Percentiles rank a stretch among this genome's conserved stretches.
phyloP scores from a whole-genome alignment of 2,113 vertebrate genomes.

The Cnemophilus loriae region DNA sequence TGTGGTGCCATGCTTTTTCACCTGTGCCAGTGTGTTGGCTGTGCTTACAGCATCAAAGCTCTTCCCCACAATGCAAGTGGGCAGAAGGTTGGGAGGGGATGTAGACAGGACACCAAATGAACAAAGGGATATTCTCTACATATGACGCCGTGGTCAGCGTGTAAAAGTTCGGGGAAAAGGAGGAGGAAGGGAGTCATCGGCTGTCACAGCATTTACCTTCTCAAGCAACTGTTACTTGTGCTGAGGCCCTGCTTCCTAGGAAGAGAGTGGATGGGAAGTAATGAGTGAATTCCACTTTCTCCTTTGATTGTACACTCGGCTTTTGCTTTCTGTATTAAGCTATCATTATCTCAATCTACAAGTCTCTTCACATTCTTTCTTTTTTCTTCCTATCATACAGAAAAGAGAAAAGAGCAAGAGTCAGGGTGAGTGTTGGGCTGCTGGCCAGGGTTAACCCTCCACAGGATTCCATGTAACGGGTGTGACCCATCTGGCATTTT shows the following conservation, averaged over 20 bases:
- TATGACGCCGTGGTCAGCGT: background rate
- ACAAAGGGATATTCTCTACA: background rate
- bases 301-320: background rate
- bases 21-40: background rate
- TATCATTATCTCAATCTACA: background rate
- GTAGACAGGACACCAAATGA: background rate
- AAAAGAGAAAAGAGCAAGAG: background rate
- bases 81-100: background rate
- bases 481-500: background rate
- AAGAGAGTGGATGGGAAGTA: background rate
- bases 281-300: background rate
- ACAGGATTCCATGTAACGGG: background rate
- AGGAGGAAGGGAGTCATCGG: background rate
- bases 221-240: fast-evolving
- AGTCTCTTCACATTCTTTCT: background rate
- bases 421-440: background rate
- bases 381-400: background rate
- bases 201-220: background rate
- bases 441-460: background rate
- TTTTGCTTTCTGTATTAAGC: background rate
- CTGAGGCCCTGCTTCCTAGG: background rate
- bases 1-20: background rate
- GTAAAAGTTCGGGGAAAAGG: background rate
- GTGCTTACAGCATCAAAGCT: background rate
- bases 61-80: background rate